Evolutionary conservation across 2,113 vertebrate species (phyloP).

Genomic region (Atractosteus spatula): DNA sequence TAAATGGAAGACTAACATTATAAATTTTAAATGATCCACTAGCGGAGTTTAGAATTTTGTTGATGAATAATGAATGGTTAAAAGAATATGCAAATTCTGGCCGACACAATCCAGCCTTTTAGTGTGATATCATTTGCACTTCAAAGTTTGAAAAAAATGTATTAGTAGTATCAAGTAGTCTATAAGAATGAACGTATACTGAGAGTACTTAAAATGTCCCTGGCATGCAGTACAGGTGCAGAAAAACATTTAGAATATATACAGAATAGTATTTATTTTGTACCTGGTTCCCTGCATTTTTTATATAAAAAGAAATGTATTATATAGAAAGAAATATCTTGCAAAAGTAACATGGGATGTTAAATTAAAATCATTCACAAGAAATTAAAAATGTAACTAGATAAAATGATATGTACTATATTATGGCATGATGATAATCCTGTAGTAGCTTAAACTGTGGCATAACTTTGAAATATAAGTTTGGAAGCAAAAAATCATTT

Average conservation of each 20-base stretch:
- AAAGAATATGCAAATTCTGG: conserved; percentile 24
- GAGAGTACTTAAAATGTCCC: conserved; percentile 16
- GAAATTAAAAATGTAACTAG: background rate
- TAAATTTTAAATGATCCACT: background rate
- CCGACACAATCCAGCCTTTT: conserved; percentile 21
- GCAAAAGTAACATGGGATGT: background rate
- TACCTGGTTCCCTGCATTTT: background rate
- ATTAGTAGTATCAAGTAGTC: conserved; percentile 33
- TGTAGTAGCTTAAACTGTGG: no score
- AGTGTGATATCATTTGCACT: conserved; percentile 36
- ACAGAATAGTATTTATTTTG: no score
- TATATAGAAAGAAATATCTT: background rate
- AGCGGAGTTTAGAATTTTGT: conserved; percentile 22
- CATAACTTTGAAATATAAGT: no score
- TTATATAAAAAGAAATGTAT: conserved; percentile 13
- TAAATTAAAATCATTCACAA: background rate
- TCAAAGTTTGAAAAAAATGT: conserved; percentile 34
- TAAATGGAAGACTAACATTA: no score
- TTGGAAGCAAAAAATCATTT: no score
- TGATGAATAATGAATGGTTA: conserved; percentile 32
- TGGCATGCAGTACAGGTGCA: conserved; percentile 15
- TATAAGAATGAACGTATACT: background rate
- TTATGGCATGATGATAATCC: no score
- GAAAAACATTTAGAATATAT: background rate
- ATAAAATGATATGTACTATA: no score